Evolutionary conservation across 2,888 invertebrate species (phyloP).

Genomic region (Plagiodera versicolora): DNA sequence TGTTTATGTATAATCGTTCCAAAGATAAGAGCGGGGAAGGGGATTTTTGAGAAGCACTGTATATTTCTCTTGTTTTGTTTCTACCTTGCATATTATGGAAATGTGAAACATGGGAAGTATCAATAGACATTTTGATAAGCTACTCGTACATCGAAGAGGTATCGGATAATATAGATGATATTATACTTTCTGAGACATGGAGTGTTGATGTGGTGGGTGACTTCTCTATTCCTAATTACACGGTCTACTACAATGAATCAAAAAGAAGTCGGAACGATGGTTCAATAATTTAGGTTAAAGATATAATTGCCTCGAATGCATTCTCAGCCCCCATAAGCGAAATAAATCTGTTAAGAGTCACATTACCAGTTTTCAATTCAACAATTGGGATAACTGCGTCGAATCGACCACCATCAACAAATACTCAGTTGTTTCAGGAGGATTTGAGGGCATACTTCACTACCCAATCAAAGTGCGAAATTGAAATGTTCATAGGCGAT

Average conservation of each 20-base stretch:
- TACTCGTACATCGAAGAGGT: not conserved
- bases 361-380: not conserved
- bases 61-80: no score
- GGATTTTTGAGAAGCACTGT: no score
- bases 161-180: not conserved
- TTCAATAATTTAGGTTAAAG: not conserved
- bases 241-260: not conserved
- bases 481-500: not conserved
- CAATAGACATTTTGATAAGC: not conserved
- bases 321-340: not conserved
- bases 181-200: slow-evolving; percentile 4
- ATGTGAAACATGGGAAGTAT: slow-evolving; percentile 3
- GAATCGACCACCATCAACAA: not conserved
- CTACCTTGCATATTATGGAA: no score
- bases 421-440: not conserved
- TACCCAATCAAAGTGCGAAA: not conserved
- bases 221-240: slow-evolving; percentile 1
- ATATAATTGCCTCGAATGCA: not conserved
- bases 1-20: no score
- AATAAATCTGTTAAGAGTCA: not conserved
- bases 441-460: not conserved
- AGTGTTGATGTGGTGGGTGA: not conserved
- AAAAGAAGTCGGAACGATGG: slow-evolving; percentile 7
- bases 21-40: no score
- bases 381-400: not conserved